Evolutionary conservation across 2,113 vertebrate genomes (phyloP).

Genomic region (Caranx ignobilis): DNA sequence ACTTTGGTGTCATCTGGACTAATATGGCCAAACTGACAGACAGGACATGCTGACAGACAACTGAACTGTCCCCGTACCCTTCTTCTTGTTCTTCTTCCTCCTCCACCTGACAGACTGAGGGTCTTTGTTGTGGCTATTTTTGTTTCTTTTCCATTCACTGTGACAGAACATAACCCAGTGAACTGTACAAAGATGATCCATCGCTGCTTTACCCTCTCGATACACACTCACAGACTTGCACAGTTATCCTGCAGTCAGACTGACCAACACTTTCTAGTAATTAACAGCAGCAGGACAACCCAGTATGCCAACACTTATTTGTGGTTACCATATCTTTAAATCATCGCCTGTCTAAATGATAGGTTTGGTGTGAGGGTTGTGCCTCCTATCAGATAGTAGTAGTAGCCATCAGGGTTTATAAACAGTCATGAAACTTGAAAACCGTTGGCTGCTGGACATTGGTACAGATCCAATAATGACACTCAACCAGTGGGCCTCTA

Average conservation of each 20-base stretch:
- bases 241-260: not conserved
- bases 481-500: conserved; percentile 18
- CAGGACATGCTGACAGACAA: conserved; percentile 22
- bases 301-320: conserved; percentile 19
- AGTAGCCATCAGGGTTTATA: conserved; percentile 38
- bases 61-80: not conserved
- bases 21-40: conserved; percentile 78
- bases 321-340: conserved; percentile 57
- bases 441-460: conserved; percentile 50
- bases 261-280: conserved; percentile 33
- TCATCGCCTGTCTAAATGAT: conserved; percentile 67
- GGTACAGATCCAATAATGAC: conserved; percentile 58
- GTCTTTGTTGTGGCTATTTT: conserved; percentile 58
- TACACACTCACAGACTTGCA: not conserved
- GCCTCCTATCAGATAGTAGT: conserved; percentile 6
- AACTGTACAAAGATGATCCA: not conserved
- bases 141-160: not conserved
- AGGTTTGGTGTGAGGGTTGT: conserved; percentile 18
- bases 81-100: not conserved
- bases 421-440: conserved; percentile 74
- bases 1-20: conserved; percentile 79
- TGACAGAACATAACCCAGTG: conserved; percentile 25
- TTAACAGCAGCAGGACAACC: conserved; percentile 13
- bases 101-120: not conserved
- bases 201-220: not conserved